Evolutionary conservation across 2,888 invertebrate species (phyloP).

Genomic region (Trachelus tabidus): DNA sequence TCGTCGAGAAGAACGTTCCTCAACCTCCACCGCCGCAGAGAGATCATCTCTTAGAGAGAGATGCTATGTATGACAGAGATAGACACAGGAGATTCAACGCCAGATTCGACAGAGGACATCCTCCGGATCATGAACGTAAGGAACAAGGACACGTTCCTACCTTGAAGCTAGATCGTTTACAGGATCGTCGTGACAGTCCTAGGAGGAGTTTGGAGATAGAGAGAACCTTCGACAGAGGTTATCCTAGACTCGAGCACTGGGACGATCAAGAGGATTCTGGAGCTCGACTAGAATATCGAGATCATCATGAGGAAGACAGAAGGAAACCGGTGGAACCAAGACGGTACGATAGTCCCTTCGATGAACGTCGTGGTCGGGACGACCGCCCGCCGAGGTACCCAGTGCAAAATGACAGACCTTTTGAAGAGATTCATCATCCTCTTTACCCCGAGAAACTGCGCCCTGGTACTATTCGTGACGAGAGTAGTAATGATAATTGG

Average conservation of each 20-base stretch:
- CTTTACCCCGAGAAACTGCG: conserved; percentile 52
- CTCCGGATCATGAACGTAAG: conserved; percentile 50
- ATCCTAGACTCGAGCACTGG: conserved; percentile 58
- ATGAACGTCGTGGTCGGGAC: conserved; percentile 63
- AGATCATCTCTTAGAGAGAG: conserved; percentile 54
- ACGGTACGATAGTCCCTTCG: conserved; percentile 66
- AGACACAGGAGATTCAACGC: conserved; percentile 32
- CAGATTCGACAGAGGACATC: conserved; percentile 41
- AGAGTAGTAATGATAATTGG: conserved; percentile 58
- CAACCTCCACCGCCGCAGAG: conserved; percentile 34
- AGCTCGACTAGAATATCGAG: conserved; percentile 51
- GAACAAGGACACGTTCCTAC: conserved; percentile 44
- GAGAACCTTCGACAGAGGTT: conserved; percentile 52
- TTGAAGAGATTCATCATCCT: conserved; percentile 29
- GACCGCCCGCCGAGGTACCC: conserved; percentile 51
- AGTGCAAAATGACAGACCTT: conserved; percentile 20
- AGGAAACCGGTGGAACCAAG: conserved; percentile 41
- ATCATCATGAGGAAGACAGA: conserved; percentile 50
- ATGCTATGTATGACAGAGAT: conserved; percentile 34
- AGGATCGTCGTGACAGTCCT: conserved; percentile 55
- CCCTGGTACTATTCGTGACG: conserved; percentile 50
- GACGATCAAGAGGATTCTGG: conserved; percentile 55
- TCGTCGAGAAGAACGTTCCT: conserved; percentile 63
- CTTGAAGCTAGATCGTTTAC: conserved; percentile 50
- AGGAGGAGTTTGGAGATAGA: conserved; percentile 52